Evolutionary conservation across 1,140 invertebrate genomes (phyloP).

Genomic region (Drosophila nannoptera): DNA sequence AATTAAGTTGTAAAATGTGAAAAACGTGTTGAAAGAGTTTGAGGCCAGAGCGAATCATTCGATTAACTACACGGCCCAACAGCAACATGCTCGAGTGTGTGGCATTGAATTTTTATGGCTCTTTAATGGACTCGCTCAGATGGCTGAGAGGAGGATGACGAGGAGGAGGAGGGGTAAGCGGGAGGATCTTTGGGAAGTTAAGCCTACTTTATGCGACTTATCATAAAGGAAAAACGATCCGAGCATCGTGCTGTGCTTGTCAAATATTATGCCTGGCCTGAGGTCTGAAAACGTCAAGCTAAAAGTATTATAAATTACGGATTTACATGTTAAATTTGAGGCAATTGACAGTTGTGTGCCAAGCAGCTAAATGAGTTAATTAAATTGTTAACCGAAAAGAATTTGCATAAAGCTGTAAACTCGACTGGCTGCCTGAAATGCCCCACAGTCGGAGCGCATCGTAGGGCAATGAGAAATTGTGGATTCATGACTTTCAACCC

Average conservation of each 20-base stretch:
- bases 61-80: slow-evolving; percentile 32
- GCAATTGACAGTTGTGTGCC: background rate
- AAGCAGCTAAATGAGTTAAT: background rate
- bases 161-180: too few relatives aligned
- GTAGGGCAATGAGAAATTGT: slow-evolving; percentile 48
- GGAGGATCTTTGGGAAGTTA: slow-evolving; percentile 15
- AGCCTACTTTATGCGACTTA: slow-evolving; percentile 9
- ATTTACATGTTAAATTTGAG: slow-evolving; percentile 2
- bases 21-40: slow-evolving; percentile 68
- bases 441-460: background rate
- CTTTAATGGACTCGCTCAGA: slow-evolving; percentile 35
- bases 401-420: background rate
- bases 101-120: slow-evolving; percentile 45
- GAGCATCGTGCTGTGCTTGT: slow-evolving; percentile 9
- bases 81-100: slow-evolving; percentile 19
- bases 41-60: slow-evolving; percentile 43
- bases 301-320: background rate
- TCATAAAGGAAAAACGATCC: slow-evolving; percentile 15
- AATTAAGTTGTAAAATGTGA: slow-evolving; percentile 71
- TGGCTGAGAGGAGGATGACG: slow-evolving; percentile 6
- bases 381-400: background rate
- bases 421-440: background rate
- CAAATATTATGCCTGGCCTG: slow-evolving; percentile 4
- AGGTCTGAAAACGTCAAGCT: background rate
- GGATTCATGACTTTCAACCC: slow-evolving; percentile 48